Conservation (phyloP, 2,797 vertebrate species). For the Acipenser oxyrinchus region DNA sequence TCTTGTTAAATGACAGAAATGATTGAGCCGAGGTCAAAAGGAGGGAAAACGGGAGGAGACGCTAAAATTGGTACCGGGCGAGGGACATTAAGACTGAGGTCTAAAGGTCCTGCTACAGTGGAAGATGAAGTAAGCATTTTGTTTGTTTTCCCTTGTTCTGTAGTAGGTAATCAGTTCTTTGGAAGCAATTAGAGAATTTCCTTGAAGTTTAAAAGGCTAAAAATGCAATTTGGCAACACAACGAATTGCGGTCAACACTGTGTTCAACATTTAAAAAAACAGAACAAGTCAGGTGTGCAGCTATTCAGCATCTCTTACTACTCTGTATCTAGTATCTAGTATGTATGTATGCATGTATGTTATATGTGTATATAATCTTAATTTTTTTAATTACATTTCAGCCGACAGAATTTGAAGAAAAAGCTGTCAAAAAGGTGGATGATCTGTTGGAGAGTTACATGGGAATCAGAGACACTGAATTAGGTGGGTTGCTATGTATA, state of each 20-base stretch:
- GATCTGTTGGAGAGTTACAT: slow-evolving; percentile 91
- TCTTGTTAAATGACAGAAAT: slow-evolving; percentile 60
- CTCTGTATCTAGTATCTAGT: neutral
- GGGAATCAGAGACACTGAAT: slow-evolving; percentile 88
- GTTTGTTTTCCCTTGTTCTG: too few relatives aligned
- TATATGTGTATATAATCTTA: neutral
- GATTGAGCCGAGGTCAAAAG: slow-evolving; percentile 77
- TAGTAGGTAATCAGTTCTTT: too few relatives aligned
- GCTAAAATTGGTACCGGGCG: slow-evolving; percentile 68
- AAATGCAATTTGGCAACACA: too few relatives aligned
- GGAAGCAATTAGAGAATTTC: too few relatives aligned
- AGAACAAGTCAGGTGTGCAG: too few relatives aligned
- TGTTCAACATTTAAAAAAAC: too few relatives aligned
- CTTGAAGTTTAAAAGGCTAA: too few relatives aligned
- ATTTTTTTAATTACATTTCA: slow-evolving; percentile 35
- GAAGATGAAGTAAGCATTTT: slow-evolving; percentile 72
- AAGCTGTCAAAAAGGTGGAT: slow-evolving; percentile 83
- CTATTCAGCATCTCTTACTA: too few relatives aligned
- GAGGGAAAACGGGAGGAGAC: slow-evolving; percentile 52
- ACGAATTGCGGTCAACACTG: too few relatives aligned
- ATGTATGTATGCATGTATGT: neutral
- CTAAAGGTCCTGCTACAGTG: slow-evolving; percentile 83
- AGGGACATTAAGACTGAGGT: slow-evolving; percentile 81
- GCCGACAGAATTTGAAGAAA: slow-evolving; percentile 84
- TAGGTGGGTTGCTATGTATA: slow-evolving; percentile 62